These are phyloP conservation scores for Mesorhabditis belari DNA, from an alignment of 2,888 invertebrate genomes.

Conservation along the genomic window DNA sequence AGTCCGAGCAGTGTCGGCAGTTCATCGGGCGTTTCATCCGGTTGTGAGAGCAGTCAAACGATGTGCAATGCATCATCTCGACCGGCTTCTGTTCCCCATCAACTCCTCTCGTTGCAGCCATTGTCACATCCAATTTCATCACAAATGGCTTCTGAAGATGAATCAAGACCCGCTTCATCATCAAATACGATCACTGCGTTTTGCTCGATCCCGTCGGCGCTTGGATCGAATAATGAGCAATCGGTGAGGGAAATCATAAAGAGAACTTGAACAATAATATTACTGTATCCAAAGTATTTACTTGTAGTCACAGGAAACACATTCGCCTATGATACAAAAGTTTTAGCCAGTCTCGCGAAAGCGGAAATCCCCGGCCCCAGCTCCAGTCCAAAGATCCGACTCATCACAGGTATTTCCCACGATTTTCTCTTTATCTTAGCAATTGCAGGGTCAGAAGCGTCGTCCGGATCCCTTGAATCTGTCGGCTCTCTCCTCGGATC, in stretches of 20 bases:
- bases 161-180: too few species aligned
- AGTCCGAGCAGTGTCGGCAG: conserved; percentile 12
- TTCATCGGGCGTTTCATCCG: conserved; percentile 6
- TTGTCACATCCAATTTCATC: conserved; percentile 7
- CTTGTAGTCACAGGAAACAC: too few species aligned
- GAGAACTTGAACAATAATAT: too few species aligned
- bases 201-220: conserved; percentile 1
- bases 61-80: conserved; percentile 2
- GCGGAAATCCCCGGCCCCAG: conserved; percentile 1
- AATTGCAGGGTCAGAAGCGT: conserved; percentile 6
- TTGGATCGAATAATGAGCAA: not conserved
- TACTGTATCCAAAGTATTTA: too few species aligned
- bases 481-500: conserved; percentile 1
- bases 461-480: conserved; percentile 27
- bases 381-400: conserved; percentile 1
- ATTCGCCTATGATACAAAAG: too few species aligned
- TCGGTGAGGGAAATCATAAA: too few species aligned
- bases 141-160: not conserved
- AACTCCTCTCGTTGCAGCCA: not conserved
- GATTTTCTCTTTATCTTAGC: too few species aligned
- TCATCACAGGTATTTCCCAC: too few species aligned
- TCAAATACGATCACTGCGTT: too few species aligned
- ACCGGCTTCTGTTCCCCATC: conserved; percentile 6
- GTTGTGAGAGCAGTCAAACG: conserved; percentile 4
- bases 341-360: conserved; percentile 1